Evolutionary conservation across 1,140 invertebrate genomes (phyloP).

Genomic region (Battus philenor): DNA sequence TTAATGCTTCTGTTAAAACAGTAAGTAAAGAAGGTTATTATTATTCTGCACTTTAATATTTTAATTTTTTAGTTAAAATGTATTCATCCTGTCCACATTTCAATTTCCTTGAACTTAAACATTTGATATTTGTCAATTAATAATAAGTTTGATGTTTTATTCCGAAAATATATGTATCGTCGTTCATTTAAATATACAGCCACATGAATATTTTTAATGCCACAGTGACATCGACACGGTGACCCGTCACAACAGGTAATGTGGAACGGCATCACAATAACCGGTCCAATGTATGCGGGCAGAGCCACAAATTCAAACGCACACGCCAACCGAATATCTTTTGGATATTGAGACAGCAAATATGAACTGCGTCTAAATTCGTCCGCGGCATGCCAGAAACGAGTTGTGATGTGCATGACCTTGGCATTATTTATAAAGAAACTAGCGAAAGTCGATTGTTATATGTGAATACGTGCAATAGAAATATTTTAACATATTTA

Average conservation of each 20-base stretch:
- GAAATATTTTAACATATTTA: constrained; percentile 1
- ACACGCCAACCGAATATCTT: background rate
- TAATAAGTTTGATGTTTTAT: too few relatives aligned
- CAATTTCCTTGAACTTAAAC: too few relatives aligned
- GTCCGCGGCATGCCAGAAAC: background rate
- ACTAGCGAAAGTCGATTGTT: constrained; percentile 7
- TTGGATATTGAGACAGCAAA: constrained; percentile 2
- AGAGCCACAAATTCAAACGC: background rate
- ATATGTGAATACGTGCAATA: background rate
- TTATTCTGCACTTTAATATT: too few relatives aligned
- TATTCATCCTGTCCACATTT: too few relatives aligned
- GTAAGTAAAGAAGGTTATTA: too few relatives aligned
- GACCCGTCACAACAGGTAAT: constrained; percentile 13
- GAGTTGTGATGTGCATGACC: constrained; percentile 8
- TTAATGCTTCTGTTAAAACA: too few relatives aligned
- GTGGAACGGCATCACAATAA: constrained; percentile 12
- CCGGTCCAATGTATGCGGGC: constrained; percentile 6
- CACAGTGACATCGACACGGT: constrained; percentile 10
- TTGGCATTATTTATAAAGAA: constrained; percentile 11
- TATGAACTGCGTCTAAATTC: background rate
- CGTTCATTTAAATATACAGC: too few relatives aligned
- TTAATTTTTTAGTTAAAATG: too few relatives aligned
- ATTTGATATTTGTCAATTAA: too few relatives aligned
- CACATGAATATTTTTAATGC: background rate
- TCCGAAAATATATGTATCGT: too few relatives aligned